Evolutionary conservation across 2,888 invertebrate species (phyloP).

Genomic region (Lasioglossum calceatum): DNA sequence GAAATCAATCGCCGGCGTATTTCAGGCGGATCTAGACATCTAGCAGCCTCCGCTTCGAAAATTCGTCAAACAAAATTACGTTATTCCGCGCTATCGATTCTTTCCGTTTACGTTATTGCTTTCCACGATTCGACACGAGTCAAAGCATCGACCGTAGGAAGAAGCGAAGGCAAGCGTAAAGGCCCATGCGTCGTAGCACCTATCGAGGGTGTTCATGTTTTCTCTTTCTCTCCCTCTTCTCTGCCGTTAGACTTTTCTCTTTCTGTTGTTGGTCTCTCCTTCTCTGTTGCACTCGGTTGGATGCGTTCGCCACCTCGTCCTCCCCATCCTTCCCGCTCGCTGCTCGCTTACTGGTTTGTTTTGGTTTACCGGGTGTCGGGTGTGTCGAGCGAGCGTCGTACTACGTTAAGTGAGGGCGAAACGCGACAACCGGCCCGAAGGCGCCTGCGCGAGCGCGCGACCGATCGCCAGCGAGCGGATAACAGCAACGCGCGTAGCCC

Average conservation of each 20-base stretch:
- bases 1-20: conserved; percentile 3
- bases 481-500: conserved; percentile 14
- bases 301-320: conserved; percentile 8
- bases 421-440: conserved; percentile 67
- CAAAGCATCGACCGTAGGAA: conserved; percentile 4
- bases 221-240: conserved; percentile 51
- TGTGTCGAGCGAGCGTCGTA: conserved; percentile 61
- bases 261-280: conserved; percentile 12
- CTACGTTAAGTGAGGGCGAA: conserved; percentile 64
- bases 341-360: conserved; percentile 71
- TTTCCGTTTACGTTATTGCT: neutral
- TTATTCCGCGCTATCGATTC: neutral
- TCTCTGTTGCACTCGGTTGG: conserved; percentile 6
- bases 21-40: neutral
- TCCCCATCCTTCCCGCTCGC: conserved; percentile 43
- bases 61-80: neutral
- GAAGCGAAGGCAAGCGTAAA: conserved; percentile 31
- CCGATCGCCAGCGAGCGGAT: conserved; percentile 4
- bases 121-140: neutral
- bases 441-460: conserved; percentile 51
- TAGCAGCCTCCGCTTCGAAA: neutral
- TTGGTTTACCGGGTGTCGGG: conserved; percentile 72
- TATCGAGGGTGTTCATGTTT: conserved; percentile 68
- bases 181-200: conserved; percentile 45
- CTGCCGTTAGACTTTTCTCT: conserved; percentile 2